A percentile compares a stretch with the other conserved stretches of the same genome.
phyloP scores from a whole-genome alignment of 2,888 invertebrate species.

The Stenichneumon culpator region DNA sequence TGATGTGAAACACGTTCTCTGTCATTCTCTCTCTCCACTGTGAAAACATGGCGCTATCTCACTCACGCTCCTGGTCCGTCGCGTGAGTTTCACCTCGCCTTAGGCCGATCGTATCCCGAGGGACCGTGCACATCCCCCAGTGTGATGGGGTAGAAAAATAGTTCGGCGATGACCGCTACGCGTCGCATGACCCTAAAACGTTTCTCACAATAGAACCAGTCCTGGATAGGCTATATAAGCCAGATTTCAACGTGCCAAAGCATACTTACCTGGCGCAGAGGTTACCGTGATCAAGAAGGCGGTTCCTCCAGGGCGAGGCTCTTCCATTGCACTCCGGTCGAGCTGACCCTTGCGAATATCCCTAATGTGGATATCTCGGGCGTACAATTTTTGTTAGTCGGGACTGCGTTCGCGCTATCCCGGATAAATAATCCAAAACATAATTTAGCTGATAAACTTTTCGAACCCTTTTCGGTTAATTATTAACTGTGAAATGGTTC shows the following conservation, averaged over 20 bases:
- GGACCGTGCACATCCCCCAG: neutral
- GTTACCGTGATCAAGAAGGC: slow-evolving; percentile 86
- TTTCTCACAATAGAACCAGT: slow-evolving; percentile 31
- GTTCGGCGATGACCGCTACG: slow-evolving; percentile 13
- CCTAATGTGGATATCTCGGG: slow-evolving; percentile 86
- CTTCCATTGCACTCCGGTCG: slow-evolving; percentile 87
- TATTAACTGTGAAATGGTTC: too few species aligned
- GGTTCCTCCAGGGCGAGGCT: slow-evolving; percentile 85
- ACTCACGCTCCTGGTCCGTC: too few species aligned
- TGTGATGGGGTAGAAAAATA: neutral
- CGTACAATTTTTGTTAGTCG: slow-evolving; percentile 82
- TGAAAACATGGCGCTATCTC: too few species aligned
- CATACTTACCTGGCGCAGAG: slow-evolving; percentile 86
- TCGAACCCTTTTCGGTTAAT: too few species aligned
- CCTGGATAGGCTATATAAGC: neutral
- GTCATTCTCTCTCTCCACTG: neutral
- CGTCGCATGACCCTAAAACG: slow-evolving; percentile 23
- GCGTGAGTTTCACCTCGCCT: neutral
- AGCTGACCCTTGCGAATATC: slow-evolving; percentile 87
- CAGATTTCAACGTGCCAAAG: slow-evolving; percentile 19
- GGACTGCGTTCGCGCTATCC: slow-evolving; percentile 80
- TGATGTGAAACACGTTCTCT: too few species aligned
- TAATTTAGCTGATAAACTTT: too few species aligned
- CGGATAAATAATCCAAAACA: slow-evolving; percentile 35
- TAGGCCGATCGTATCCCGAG: neutral